Evolutionary conservation across 2,797 vertebrate species (phyloP).

Genomic region (Austrolebias charrua): DNA sequence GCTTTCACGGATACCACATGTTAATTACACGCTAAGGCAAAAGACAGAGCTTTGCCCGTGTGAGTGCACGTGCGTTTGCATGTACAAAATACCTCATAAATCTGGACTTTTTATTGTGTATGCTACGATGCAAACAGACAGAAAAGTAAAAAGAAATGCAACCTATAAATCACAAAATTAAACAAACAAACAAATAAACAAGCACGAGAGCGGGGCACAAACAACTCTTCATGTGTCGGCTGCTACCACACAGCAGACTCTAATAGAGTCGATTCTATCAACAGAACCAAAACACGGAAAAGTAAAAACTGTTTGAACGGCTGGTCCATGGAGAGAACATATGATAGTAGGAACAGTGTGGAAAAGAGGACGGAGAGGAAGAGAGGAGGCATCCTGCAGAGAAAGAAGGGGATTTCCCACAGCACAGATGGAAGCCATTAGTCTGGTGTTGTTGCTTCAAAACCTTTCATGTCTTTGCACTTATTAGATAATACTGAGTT

Average conservation of each 20-base stretch:
- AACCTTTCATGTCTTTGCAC: slow-evolving; percentile 76
- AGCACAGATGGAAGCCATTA: slow-evolving; percentile 80
- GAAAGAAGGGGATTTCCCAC: slow-evolving; percentile 77
- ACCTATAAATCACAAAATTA: slow-evolving; percentile 2
- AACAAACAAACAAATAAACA: slow-evolving; percentile 12
- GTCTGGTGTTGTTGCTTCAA: slow-evolving; percentile 74
- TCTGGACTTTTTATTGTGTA: not conserved
- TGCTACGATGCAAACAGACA: not conserved
- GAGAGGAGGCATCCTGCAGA: slow-evolving; percentile 73
- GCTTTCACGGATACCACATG: too few species aligned
- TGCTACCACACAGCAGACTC: slow-evolving; percentile 24
- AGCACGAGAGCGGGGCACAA: not conserved
- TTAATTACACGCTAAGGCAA: too few species aligned
- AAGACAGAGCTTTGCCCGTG: too few species aligned
- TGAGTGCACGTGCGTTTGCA: too few species aligned
- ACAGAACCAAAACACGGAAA: slow-evolving; percentile 52
- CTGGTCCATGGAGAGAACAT: slow-evolving; percentile 67
- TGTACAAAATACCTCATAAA: too few species aligned
- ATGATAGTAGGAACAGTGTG: slow-evolving; percentile 70
- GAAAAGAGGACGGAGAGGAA: slow-evolving; percentile 57
- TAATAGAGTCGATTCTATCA: slow-evolving; percentile 16
- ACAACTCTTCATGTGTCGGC: slow-evolving; percentile 10
- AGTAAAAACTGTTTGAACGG: slow-evolving; percentile 61
- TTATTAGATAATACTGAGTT: slow-evolving; percentile 79
- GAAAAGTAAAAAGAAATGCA: not conserved